These are phyloP conservation scores for Microtus oregoni DNA, from an alignment of 2,113 vertebrate species.

Conservation along the genomic window DNA sequence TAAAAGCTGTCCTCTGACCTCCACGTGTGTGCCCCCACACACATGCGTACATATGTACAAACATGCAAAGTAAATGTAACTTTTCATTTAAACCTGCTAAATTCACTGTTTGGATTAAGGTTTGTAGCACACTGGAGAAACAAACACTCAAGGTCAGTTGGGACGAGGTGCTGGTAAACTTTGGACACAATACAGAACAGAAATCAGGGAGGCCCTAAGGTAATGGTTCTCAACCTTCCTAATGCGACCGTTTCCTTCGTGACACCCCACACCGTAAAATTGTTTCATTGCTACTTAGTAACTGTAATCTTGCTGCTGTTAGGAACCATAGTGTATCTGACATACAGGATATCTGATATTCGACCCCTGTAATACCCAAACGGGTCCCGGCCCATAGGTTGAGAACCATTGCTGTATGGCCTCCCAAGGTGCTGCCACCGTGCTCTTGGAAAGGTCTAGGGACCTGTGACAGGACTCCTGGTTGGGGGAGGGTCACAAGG, in stretches of 20 bases:
- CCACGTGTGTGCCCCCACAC: too few relatives aligned
- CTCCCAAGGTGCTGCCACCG: accelerated
- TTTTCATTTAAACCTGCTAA: background rate
- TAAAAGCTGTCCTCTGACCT: background rate
- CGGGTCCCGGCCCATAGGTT: background rate
- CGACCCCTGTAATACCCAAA: background rate
- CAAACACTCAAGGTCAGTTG: background rate
- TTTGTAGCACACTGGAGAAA: background rate
- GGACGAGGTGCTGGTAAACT: background rate
- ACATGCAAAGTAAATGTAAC: background rate
- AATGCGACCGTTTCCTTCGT: background rate
- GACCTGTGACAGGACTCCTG: too few relatives aligned
- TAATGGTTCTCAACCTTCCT: background rate
- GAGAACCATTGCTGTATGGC: background rate
- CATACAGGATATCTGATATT: background rate
- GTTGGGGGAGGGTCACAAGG: too few relatives aligned
- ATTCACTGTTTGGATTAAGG: background rate
- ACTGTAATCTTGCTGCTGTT: background rate
- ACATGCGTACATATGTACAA: background rate
- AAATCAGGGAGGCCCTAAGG: background rate
- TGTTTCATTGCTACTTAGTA: background rate
- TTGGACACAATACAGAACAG: background rate
- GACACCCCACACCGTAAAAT: background rate
- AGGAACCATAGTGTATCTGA: background rate
- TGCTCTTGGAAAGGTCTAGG: background rate